Percentiles rank a stretch among this genome's conserved stretches.
Conservation (phyloP, 2,888 invertebrate genomes). For the Oscheius sp. region DNA sequence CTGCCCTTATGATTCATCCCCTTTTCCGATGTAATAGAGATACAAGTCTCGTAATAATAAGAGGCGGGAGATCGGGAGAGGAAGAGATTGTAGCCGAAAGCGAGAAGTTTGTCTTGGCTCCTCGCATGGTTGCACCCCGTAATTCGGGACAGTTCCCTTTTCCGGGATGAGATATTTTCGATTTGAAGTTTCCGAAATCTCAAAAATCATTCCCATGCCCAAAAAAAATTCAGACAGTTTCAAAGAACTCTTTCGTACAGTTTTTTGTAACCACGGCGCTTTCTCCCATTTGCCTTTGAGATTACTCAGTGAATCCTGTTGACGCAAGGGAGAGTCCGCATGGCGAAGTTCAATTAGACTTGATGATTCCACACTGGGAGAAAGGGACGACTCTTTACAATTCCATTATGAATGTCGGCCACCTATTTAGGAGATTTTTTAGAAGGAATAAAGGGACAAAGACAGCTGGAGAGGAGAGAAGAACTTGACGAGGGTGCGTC, state of each 20-base stretch:
- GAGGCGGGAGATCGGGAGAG: neutral
- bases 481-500: too few relatives aligned
- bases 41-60: neutral
- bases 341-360: conserved; percentile 9
- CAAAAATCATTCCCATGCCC: neutral
- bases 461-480: too few relatives aligned
- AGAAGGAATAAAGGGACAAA: too few relatives aligned
- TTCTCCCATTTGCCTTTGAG: conserved; percentile 22
- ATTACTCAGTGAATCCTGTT: conserved; percentile 36
- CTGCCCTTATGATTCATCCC: neutral
- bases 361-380: neutral
- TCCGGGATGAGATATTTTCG: conserved; percentile 30
- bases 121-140: conserved; percentile 59
- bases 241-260: conserved; percentile 7
- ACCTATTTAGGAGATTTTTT: too few relatives aligned
- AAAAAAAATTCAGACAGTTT: too few relatives aligned
- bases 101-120: conserved; percentile 34
- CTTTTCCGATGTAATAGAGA: neutral
- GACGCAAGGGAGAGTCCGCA: conserved; percentile 20
- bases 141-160: conserved; percentile 45
- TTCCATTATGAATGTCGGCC: too few relatives aligned
- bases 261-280: neutral
- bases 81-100: neutral
- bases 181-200: too few relatives aligned
- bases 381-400: neutral